A percentile compares a stretch with the other conserved stretches of the same genome.
These are phyloP conservation scores for Carollia perspicillata DNA, from an alignment of 2,113 vertebrate species.

Conservation along the genomic window DNA sequence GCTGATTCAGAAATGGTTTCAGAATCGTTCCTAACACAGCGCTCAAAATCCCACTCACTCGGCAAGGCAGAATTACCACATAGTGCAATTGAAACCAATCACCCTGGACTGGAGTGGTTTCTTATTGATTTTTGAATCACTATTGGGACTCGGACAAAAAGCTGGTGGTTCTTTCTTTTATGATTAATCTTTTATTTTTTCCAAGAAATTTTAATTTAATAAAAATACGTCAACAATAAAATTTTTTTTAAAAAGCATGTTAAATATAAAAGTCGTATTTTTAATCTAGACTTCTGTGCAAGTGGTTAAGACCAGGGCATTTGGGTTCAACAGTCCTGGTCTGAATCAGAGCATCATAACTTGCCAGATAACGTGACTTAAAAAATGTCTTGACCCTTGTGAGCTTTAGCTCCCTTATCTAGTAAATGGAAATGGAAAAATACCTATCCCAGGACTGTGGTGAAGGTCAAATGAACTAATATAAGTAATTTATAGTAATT, in stretches of 20 bases:
- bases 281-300: background rate
- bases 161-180: background rate
- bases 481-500: constrained; percentile 11
- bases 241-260: background rate
- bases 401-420: background rate
- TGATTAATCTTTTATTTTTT: background rate
- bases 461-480: background rate
- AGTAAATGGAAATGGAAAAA: background rate
- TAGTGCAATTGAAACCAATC: background rate
- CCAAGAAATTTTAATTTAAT: background rate
- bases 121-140: background rate
- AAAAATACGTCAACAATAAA: background rate
- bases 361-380: background rate
- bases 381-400: background rate
- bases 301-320: background rate
- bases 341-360: background rate
- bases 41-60: background rate
- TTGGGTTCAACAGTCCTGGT: background rate
- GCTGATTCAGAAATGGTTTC: background rate
- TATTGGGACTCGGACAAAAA: background rate
- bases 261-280: background rate
- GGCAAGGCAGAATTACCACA: background rate
- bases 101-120: background rate
- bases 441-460: background rate
- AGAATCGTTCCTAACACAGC: background rate